Conservation (phyloP, 2,888 invertebrate species). For the Capitulum mitella region DNA sequence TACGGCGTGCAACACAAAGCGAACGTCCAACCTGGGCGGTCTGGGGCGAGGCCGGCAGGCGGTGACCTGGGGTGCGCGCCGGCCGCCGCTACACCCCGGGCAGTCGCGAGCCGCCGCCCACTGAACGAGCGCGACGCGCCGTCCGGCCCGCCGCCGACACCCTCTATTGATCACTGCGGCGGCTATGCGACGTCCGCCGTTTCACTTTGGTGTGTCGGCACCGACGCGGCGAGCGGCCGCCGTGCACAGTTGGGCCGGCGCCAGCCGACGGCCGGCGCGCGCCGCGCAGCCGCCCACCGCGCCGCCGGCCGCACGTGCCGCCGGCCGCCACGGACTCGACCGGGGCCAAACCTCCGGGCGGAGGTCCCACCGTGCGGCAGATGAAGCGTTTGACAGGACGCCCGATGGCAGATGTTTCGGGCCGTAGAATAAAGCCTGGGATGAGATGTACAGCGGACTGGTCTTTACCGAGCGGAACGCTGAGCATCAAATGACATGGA, state of each 20-base stretch:
- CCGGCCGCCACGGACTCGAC: background rate
- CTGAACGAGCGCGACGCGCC: background rate
- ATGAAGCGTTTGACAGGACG: too few relatives aligned
- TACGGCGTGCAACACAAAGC: background rate
- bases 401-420: too few relatives aligned
- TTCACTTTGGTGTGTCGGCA: conserved; percentile 1
- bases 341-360: too few relatives aligned
- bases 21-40: too few relatives aligned
- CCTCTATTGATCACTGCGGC: background rate
- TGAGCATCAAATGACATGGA: too few relatives aligned
- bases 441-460: too few relatives aligned
- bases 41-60: too few relatives aligned
- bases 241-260: background rate
- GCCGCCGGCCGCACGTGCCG: background rate
- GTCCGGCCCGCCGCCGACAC: background rate
- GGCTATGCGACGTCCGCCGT: background rate
- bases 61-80: too few relatives aligned
- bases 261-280: background rate
- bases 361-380: too few relatives aligned
- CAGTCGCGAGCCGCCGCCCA: background rate
- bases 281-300: background rate
- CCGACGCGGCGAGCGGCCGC: background rate
- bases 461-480: too few relatives aligned
- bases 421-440: too few relatives aligned
- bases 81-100: too few relatives aligned